phyloP scores from a whole-genome alignment of 2,113 vertebrate species.

The Phylloscopus trochilus region DNA sequence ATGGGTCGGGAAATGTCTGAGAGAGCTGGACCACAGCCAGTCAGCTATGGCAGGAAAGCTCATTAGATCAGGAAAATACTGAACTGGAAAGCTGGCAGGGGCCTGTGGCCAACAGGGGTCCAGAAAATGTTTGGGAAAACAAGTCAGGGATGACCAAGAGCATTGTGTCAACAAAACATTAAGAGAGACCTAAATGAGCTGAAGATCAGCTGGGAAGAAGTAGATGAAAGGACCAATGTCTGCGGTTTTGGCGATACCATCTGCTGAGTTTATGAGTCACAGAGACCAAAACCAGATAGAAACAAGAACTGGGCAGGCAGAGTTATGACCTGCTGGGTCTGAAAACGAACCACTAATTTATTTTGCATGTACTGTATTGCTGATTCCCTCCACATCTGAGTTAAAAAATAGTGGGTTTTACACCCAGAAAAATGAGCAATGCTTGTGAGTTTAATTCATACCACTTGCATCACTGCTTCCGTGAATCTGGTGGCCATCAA shows the following conservation, averaged over 20 bases:
- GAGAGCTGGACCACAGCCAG: not conserved
- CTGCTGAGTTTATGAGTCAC: slow-evolving; percentile 15
- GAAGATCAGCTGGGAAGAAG: not conserved
- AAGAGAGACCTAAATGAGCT: not conserved
- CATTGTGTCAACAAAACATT: slow-evolving; percentile 6
- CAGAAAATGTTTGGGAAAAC: slow-evolving; percentile 7
- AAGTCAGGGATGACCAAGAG: not conserved
- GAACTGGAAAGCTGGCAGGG: not conserved
- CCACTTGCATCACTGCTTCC: not conserved
- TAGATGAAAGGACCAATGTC: not conserved
- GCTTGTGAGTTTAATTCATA: not conserved
- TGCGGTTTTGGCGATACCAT: not conserved
- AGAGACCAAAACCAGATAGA: not conserved
- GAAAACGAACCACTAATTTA: not conserved
- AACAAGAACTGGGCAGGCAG: not conserved
- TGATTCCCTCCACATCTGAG: not conserved
- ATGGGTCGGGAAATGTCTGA: not conserved
- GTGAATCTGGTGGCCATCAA: not conserved
- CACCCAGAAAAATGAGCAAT: not conserved
- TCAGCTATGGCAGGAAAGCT: not conserved
- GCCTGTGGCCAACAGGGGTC: not conserved
- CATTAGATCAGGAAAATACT: not conserved
- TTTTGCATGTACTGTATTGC: not conserved
- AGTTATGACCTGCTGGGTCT: not conserved
- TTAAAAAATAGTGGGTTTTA: not conserved